Base-by-base conservation (phyloP, 2,113 vertebrate species). In the Charadrius vociferus region DNA sequence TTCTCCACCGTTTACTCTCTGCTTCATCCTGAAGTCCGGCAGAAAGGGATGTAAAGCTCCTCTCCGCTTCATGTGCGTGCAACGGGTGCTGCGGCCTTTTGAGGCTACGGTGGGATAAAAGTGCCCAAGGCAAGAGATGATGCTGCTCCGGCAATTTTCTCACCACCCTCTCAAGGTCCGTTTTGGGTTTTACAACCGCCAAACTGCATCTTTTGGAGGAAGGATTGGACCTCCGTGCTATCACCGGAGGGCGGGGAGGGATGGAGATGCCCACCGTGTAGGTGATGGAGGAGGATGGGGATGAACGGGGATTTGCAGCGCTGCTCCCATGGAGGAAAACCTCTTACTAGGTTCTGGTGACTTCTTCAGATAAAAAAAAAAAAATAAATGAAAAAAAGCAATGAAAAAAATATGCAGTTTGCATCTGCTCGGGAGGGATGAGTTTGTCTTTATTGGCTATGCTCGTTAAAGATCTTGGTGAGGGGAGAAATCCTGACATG, bases 401-500 rank as follows among this genome's bases (percentile, higher is more conserved):
- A 56, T 23, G 30, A 22, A 84, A 84, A 91, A 72, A 55, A 21
- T 30, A 6, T n/a, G 50, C 55, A 49, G 41, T 66, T 97, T 86
- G 82, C 62, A 68, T 86, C 66, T 82, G 27, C 62, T 82, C 14
- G 2, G 86, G 53, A 82, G n/a, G 15, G 56, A 88, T 8, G 20
- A n/a, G 86, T 91, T 96, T 92, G 75, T 88, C 91, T 92, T 95
- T 93, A 92, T 95, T 72, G 94, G 58, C 53, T 70, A 49, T 0
- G 0, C 68, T 95, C 23, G 2, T 95, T 93, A 89, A 84, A 84
- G 93, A 93, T 68, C 81, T 65, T 85, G 55, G 93, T 15, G 77
- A 84, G 77, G 80, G 59, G 39, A 89, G 84, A 95, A 88, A 93
- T 87, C 83, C 83, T 94, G 94, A 96, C 93, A 91, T 96, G 96